These are phyloP conservation scores for Aphis gossypii DNA, from an alignment of 1,140 invertebrate genomes.

Conservation along the genomic window DNA sequence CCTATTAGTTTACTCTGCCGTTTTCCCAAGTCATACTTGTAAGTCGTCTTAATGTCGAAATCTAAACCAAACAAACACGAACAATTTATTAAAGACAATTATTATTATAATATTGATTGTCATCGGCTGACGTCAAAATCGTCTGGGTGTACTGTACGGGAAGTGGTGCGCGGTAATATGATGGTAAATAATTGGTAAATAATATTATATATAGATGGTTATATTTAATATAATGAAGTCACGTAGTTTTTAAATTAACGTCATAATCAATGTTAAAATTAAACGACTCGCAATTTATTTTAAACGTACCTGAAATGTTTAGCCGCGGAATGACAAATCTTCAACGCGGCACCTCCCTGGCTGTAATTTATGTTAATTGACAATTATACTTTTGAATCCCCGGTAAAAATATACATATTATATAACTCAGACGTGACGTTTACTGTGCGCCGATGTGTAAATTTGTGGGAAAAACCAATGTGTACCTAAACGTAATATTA, in stretches of 20 bases:
- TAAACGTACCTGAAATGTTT: neutral
- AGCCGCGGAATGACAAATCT: neutral
- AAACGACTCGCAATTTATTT: neutral
- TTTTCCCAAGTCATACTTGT: neutral
- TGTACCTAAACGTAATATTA: neutral
- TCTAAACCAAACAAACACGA: neutral
- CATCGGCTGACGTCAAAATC: neutral
- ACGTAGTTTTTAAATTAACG: slow-evolving; percentile 18
- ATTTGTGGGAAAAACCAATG: neutral
- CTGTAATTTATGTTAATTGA: slow-evolving; percentile 3
- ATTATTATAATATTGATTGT: neutral
- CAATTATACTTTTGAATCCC: slow-evolving; percentile 2
- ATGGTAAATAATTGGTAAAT: neutral
- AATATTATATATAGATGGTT: neutral
- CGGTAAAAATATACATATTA: neutral
- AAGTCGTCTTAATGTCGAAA: neutral
- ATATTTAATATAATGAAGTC: neutral
- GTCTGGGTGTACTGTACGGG: neutral
- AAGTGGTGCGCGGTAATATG: neutral
- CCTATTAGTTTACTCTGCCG: neutral
- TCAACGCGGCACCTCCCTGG: neutral
- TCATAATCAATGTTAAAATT: slow-evolving; percentile 6
- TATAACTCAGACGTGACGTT: neutral
- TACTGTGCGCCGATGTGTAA: neutral
- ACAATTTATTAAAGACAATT: neutral